Conservation (phyloP, 2,113 vertebrate genomes). For the Lophochroa leadbeateri region DNA sequence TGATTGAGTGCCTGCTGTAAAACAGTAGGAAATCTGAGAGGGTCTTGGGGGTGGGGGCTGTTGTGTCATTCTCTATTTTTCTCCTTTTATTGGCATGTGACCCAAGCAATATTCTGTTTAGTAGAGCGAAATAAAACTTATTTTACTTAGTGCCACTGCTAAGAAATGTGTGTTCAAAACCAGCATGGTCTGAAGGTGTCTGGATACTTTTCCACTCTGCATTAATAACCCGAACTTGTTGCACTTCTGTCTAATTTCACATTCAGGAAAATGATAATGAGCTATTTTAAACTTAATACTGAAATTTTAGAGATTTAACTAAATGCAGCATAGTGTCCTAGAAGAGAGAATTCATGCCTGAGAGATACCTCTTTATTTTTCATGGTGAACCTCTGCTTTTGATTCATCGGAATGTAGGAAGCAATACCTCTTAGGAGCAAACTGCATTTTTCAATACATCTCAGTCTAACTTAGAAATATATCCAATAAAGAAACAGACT, state of each 20-base stretch:
- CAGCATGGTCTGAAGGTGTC: background rate
- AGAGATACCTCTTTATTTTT: background rate
- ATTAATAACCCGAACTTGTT: slow-evolving; percentile 72
- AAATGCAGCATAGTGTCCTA: background rate
- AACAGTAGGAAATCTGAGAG: slow-evolving; percentile 72
- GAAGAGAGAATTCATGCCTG: background rate
- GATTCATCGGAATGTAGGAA: background rate
- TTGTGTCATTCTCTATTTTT: background rate
- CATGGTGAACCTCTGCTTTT: background rate
- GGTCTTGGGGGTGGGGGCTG: slow-evolving; percentile 62
- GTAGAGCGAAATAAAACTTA: slow-evolving; percentile 55
- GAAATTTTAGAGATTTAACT: background rate
- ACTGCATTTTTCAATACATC: slow-evolving; percentile 36
- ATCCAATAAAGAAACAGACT: slow-evolving; percentile 34
- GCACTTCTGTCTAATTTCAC: slow-evolving; percentile 31
- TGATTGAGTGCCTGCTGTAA: slow-evolving; percentile 77
- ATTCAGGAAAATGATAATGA: background rate
- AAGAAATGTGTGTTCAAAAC: background rate
- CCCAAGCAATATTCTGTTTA: slow-evolving; percentile 67
- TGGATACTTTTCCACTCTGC: slow-evolving; percentile 2
- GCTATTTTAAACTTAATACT: background rate
- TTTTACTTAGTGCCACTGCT: background rate
- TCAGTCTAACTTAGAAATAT: slow-evolving; percentile 13
- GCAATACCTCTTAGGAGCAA: background rate
- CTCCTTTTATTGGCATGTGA: slow-evolving; percentile 68